Evolutionary conservation across 2,797 vertebrate genomes (phyloP), one percentile per base, ranked within the genome.

Genomic region (Sebastiscus albofasciatus): DNA sequence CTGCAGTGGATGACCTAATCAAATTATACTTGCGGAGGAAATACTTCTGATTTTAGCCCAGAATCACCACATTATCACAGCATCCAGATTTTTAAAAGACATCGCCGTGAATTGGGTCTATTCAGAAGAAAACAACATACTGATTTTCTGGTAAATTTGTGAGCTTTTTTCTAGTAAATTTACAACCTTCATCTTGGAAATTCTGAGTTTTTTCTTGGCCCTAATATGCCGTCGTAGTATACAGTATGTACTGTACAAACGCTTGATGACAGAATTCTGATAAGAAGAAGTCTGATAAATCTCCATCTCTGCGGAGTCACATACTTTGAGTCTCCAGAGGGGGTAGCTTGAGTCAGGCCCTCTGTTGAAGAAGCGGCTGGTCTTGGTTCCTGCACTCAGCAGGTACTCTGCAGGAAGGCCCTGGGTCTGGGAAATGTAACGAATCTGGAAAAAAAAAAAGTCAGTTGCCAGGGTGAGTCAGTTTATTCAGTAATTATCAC

Each of bases 341-440:
- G 98, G 98, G 81, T 98, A 99, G 90, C 98, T 98, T 68, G 98
- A 92, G 91, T 98, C 98, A 9, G 98, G 97, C 26, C 99, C 98
- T 95, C 98, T 95, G 94, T 99, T 99, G 95, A 99, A 99, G 93
- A 99, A 99, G 88, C 98, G 98, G 89, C 97, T 97, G 81, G 98
- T 99, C 95, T 99, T 99, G 72, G 98, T 99, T 88, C 98, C 98
- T 0, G 98, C 98, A 72, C 98, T 99, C 84, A 99, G 96, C 86
- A 99, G 97, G 90, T 99, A 99, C 91, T 99, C 98, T 0, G 98
- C 98, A 56, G 98, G 98, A 83, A 99, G 97, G 72, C 98, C 98
- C 95, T 99, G 98, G 31, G 98, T 99, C 96, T 99, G 98, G 29
- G 98, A 99, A 93, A 99, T 99, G 75, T 99, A 99, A 70, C 98